Conservation (phyloP, 2,888 invertebrate species). For the Stegophylla sp. region DNA sequence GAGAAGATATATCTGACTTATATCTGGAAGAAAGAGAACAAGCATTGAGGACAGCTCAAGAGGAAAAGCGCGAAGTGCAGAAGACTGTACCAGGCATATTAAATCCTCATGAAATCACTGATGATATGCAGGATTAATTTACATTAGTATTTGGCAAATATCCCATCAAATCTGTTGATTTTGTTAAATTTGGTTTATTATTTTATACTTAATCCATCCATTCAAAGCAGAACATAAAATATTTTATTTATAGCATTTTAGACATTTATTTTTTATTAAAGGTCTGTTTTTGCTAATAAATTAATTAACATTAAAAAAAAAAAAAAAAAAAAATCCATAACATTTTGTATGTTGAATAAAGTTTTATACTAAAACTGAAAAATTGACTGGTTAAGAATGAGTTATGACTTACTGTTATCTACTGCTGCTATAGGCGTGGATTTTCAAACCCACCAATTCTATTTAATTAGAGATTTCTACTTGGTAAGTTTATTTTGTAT, state of each 20-base stretch:
- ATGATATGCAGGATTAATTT: slow-evolving; percentile 69
- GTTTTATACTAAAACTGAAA: slow-evolving; percentile 23
- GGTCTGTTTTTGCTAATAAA: slow-evolving; percentile 32
- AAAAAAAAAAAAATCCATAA: slow-evolving; percentile 17
- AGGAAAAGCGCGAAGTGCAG: slow-evolving; percentile 90
- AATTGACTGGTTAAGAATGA: slow-evolving; percentile 43
- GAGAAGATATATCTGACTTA: slow-evolving; percentile 96
- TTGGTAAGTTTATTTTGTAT: slow-evolving; percentile 49
- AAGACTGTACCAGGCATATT: slow-evolving; percentile 94
- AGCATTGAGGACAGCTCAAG: slow-evolving; percentile 86
- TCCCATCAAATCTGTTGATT: slow-evolving; percentile 30
- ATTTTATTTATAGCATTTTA: slow-evolving; percentile 42
- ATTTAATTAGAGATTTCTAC: slow-evolving; percentile 46
- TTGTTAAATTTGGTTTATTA: slow-evolving; percentile 49
- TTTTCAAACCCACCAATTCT: slow-evolving; percentile 53
- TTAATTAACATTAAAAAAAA: slow-evolving; percentile 17
- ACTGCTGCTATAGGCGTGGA: neutral
- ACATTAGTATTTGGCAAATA: neutral
- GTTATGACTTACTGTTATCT: slow-evolving; percentile 42
- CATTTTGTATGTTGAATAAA: slow-evolving; percentile 35
- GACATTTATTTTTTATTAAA: slow-evolving; percentile 23
- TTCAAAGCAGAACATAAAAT: slow-evolving; percentile 36
- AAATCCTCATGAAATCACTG: slow-evolving; percentile 93
- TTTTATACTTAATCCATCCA: slow-evolving; percentile 53
- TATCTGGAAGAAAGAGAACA: slow-evolving; percentile 95